Base-by-base conservation (phyloP, 2,113 vertebrate species). In the Taurulus bubalis region DNA sequence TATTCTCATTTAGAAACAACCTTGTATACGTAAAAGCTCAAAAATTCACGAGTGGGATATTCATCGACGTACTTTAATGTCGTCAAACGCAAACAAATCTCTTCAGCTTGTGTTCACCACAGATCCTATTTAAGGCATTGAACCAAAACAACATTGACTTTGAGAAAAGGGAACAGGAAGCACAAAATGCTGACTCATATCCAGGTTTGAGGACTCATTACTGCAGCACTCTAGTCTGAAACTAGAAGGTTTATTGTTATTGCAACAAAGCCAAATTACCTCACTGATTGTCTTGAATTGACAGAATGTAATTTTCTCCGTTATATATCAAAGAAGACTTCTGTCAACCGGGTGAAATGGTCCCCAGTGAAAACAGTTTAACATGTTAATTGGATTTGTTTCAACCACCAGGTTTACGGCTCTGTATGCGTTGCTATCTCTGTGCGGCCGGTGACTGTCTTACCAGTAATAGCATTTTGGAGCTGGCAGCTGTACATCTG, bases 401-500 rank as follows among this genome's bases (percentile, higher is more conserved):
- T 77, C 7, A 72, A 62, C 24, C 70, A 59, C 71, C 16, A 56
- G 49, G 53, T 86, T 88, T 82, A 71, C 68, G 74, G 70, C 16
- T 58, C 8, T 62, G 63, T 42, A 36, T 70, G 45, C 24, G 53
- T 63, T 8, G 40, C 36, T 32, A 16, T 80, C 59, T 58, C 66
- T 71, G 42, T 36, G 8, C 32, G 49, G 58, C 58, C 77, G 62
- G 85, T 90, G 80, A 77, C 71, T 77, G 80, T 75, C 51, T 66
- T 51, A 42, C 72, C 63, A 58, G 66, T 92, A 91, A 92, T 85
- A 83, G 78, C 81, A 80, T 89, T 80, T 89, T 70, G 77, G 77
- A 79, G 79, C 81, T 78, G 65, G 79, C 77, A 86, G 87, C 85
- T 78, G 77, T 92, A 75, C 75, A 77, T 91, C 86, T 90, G 77